Evolutionary conservation across 2,888 invertebrate species (phyloP).

Genomic region (Dryomyza anilis): DNA sequence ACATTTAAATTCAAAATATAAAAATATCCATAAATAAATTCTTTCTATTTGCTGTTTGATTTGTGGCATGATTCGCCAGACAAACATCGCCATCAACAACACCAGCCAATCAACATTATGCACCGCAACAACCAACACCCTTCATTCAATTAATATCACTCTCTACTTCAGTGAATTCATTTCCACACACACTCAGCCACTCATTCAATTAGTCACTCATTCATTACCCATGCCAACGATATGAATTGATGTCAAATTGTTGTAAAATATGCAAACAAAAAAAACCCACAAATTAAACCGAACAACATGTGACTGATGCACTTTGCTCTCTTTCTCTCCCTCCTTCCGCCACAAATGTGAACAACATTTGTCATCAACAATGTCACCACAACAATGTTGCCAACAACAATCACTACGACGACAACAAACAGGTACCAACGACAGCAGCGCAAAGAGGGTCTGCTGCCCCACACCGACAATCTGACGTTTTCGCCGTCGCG

Average conservation of each 20-base stretch:
- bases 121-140: too few relatives aligned
- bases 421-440: conserved; percentile 58
- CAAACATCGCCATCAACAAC: too few relatives aligned
- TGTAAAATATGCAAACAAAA: neutral
- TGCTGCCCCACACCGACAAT: conserved; percentile 59
- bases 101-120: too few relatives aligned
- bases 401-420: conserved; percentile 8
- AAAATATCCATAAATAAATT: too few relatives aligned
- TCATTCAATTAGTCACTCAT: neutral
- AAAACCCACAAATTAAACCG: neutral
- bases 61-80: too few relatives aligned
- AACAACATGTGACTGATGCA: neutral
- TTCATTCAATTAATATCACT: too few relatives aligned
- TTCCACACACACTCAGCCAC: neutral
- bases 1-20: too few relatives aligned
- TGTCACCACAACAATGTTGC: neutral
- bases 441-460: conserved; percentile 60
- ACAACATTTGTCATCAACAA: neutral
- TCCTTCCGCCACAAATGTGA: conserved; percentile 7
- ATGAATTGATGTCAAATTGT: conserved; percentile 7
- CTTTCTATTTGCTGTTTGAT: too few relatives aligned
- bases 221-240: conserved; percentile 1
- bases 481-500: conserved; percentile 61
- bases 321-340: neutral
- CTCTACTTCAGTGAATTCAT: too few relatives aligned